Evolutionary conservation across 2,797 vertebrate genomes (phyloP).

Genomic region (Euthynnus affinis): DNA sequence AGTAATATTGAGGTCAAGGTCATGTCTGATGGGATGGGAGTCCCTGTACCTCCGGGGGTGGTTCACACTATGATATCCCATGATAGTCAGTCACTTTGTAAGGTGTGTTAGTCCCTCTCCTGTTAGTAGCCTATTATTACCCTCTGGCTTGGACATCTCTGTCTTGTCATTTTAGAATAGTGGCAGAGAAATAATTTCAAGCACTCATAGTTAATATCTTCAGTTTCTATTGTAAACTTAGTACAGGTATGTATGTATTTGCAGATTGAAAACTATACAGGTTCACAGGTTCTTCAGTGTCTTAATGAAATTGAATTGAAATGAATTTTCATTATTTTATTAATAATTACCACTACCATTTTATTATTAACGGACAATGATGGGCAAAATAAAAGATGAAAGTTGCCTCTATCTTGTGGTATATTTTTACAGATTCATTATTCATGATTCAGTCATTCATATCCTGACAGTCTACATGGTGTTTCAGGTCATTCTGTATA

Average conservation of each 20-base stretch:
- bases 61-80: neutral
- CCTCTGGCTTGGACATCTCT: no score
- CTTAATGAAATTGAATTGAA: no score
- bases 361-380: conserved; percentile 5
- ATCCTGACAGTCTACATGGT: neutral
- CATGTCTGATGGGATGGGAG: neutral
- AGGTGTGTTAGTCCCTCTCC: neutral
- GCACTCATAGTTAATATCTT: neutral
- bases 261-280: neutral
- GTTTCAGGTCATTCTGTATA: neutral
- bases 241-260: neutral
- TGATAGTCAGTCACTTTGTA: neutral
- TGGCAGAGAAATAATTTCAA: neutral
- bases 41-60: neutral
- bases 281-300: neutral
- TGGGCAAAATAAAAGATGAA: neutral
- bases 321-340: neutral
- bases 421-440: neutral
- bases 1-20: no score
- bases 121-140: no score
- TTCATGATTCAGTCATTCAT: neutral
- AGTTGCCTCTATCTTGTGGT: neutral
- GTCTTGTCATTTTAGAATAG: no score
- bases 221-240: neutral
- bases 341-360: neutral